Base-by-base conservation (phyloP, 2,797 vertebrate genomes). In the Gallirallus australis region DNA sequence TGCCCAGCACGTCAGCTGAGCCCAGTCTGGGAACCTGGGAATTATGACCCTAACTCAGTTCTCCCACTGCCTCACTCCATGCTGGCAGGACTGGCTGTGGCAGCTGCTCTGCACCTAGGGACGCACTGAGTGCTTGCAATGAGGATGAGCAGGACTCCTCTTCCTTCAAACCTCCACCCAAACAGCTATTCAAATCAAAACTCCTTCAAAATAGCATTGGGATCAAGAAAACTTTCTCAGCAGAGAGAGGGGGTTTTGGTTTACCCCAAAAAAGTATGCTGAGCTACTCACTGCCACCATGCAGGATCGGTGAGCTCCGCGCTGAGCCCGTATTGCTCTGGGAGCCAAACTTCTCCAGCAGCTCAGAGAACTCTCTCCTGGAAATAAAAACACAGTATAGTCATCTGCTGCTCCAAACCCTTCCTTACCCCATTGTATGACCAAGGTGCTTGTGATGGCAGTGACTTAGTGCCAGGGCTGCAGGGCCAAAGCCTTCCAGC, bases 331-430 rank as follows among this genome's bases (percentile, higher is more conserved):
- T 98, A 71, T 98, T 99, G n/a, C 98, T 97, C n/a, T 98, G 98
- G n/a, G 98, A 98, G 68, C 98, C 98, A 1, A 98, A 99, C 91
- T 99, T 99, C 94, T 99, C 99, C 93, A 99, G 94, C 54, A 99
- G 97, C 90, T 99, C 99, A 3, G 98, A 97, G 93, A 99, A 99
- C 95, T 99, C 99, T 96, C 97, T 98, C 98, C 99, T 99, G 87
- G 16, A 95, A 95, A 57, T 21, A 54, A 77, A 89, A 61, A 6
- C 56, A 47, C 0, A 13, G 15, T 9, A 63, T 3, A 52, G 30
- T 91, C 80, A 78, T 54, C 40, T 47, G 33, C 73, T 81, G 70
- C 52, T 66, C 48, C 40, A 21, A 65, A 54, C 14, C 24, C 2
- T 57, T 69, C 61, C 48, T 30, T 31, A 13, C 12, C 4, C 7